Conservation (phyloP, 1,140 invertebrate genomes). For the Lamellibrachia luymesi region DNA sequence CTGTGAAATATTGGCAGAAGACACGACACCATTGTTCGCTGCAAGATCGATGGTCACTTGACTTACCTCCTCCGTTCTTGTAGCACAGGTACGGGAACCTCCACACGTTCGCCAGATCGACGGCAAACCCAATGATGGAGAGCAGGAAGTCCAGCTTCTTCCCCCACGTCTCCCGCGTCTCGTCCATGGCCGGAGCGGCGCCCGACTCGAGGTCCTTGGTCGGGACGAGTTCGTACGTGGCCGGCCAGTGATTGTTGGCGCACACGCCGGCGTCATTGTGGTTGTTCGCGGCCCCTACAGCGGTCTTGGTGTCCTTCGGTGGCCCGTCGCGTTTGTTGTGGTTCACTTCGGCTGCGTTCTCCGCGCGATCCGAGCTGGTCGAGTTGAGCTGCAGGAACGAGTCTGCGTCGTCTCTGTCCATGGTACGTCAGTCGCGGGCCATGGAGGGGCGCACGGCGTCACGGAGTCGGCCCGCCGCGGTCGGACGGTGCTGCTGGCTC, state of each 20-base stretch:
- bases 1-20: neutral
- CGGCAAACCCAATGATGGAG: constrained; percentile 60
- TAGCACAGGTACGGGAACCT: constrained; percentile 92
- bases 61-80: constrained; percentile 84
- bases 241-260: neutral
- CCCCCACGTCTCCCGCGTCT: constrained; percentile 52
- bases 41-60: neutral
- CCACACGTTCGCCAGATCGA: constrained; percentile 85
- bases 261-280: neutral
- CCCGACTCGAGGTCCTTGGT: neutral
- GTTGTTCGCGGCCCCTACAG: neutral
- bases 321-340: neutral
- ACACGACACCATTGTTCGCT: neutral
- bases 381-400: neutral
- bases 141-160: constrained; percentile 61
- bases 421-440: neutral
- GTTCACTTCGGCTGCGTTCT: neutral
- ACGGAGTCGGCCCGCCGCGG: neutral
- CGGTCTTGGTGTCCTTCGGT: neutral
- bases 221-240: neutral
- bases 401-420: neutral
- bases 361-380: neutral
- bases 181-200: constrained; percentile 6
- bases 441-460: neutral
- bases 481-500: neutral